phyloP scores from a whole-genome alignment of 2,113 vertebrate genomes.

The Ageneiosus marmoratus region DNA sequence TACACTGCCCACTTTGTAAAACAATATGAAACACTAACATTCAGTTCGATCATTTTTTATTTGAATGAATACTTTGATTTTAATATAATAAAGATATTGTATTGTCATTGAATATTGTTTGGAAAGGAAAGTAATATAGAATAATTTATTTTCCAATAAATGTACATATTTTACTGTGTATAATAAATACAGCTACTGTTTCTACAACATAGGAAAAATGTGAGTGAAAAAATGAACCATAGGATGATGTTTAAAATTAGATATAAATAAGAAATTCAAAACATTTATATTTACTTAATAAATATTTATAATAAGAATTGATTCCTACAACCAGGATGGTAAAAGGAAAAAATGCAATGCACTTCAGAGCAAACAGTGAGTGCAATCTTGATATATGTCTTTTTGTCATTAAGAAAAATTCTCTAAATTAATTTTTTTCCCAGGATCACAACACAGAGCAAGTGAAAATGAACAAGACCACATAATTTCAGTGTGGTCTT shows the following conservation, averaged over 20 bases:
- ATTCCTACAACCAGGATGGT: neutral
- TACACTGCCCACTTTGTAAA: slow-evolving; percentile 13
- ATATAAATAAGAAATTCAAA: neutral
- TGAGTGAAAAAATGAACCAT: neutral
- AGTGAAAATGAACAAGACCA: neutral
- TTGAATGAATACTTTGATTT: neutral
- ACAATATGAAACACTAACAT: neutral
- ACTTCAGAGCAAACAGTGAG: neutral
- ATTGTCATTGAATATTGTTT: neutral
- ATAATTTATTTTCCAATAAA: neutral
- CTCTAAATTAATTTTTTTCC: neutral
- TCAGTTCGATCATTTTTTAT: neutral
- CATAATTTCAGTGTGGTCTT: slow-evolving; percentile 18
- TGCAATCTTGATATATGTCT: neutral
- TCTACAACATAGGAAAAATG: neutral
- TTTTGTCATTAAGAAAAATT: neutral
- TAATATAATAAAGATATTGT: neutral
- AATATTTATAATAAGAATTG: neutral
- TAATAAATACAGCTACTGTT: neutral
- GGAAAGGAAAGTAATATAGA: neutral
- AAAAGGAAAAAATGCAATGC: too few species aligned
- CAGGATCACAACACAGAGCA: neutral
- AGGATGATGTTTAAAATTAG: neutral
- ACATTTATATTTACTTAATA: neutral
- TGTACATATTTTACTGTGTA: neutral